phyloP scores from a whole-genome alignment of 2,888 invertebrate genomes.

The Craniophora ligustri region DNA sequence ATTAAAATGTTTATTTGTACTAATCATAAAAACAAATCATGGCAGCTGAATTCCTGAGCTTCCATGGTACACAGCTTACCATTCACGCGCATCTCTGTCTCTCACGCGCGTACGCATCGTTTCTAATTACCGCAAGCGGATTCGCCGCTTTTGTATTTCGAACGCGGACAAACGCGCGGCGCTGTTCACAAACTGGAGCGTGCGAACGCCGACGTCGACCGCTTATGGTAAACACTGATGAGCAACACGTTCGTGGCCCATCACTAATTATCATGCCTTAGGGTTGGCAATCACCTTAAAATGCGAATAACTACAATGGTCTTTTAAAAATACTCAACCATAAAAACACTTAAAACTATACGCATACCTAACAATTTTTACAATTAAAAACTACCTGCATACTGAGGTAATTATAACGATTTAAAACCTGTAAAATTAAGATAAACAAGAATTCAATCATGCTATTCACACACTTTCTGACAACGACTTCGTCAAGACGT shows the following conservation, averaged over 20 bases:
- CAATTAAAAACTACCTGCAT: too few species aligned
- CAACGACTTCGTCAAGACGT: too few species aligned
- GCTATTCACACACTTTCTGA: too few species aligned
- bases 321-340: background rate
- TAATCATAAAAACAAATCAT: constrained; percentile 31
- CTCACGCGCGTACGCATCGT: constrained; percentile 40
- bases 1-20: too few species aligned
- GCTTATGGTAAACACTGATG: constrained; percentile 65
- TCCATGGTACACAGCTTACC: constrained; percentile 35
- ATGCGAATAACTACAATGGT: constrained; percentile 25
- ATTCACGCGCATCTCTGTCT: constrained; percentile 50
- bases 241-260: constrained; percentile 55
- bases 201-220: constrained; percentile 64
- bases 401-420: too few species aligned
- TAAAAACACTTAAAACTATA: too few species aligned
- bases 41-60: constrained; percentile 38
- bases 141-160: constrained; percentile 55
- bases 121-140: constrained; percentile 57
- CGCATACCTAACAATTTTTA: too few species aligned
- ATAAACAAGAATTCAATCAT: background rate
- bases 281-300: constrained; percentile 35
- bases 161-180: constrained; percentile 49
- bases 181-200: constrained; percentile 68
- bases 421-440: too few species aligned
- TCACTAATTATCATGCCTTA: constrained; percentile 62